Conservation (phyloP, 2,113 vertebrate genomes). For the Sylvia atricapilla region DNA sequence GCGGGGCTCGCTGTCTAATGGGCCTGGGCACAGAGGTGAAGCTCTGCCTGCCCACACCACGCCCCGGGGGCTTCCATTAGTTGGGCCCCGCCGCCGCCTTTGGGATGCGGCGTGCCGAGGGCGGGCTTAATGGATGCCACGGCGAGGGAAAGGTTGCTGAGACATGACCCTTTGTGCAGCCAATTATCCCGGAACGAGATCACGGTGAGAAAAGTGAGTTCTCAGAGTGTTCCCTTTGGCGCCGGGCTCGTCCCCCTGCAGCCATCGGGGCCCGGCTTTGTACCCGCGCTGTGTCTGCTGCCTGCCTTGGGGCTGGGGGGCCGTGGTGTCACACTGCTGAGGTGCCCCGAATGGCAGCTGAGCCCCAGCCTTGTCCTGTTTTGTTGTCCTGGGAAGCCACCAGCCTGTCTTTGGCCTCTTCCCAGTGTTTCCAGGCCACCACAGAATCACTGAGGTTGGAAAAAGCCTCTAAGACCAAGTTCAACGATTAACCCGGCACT, state of each 20-base stretch:
- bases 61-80: not conserved
- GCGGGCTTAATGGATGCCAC: not conserved
- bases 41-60: not conserved
- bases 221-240: not conserved
- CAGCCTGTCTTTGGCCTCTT: not conserved
- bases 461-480: not conserved
- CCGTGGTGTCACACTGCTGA: not conserved
- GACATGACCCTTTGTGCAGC: not conserved
- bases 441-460: not conserved
- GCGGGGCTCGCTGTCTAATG: not conserved
- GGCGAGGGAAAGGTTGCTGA: not conserved
- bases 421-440: not conserved
- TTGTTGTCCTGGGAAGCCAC: not conserved
- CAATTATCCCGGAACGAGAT: not conserved
- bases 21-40: not conserved
- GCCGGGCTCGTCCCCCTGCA: accelerated
- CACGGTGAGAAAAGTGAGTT: not conserved
- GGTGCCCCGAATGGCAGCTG: accelerated
- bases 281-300: not conserved
- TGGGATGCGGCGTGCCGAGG: not conserved
- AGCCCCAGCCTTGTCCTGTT: not conserved
- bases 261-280: accelerated
- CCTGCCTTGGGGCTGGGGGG: accelerated
- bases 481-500: not conserved
- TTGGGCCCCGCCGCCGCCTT: accelerated